Base-by-base conservation (phyloP, 2,888 invertebrate genomes). In the Teinopalpus imperialis region DNA sequence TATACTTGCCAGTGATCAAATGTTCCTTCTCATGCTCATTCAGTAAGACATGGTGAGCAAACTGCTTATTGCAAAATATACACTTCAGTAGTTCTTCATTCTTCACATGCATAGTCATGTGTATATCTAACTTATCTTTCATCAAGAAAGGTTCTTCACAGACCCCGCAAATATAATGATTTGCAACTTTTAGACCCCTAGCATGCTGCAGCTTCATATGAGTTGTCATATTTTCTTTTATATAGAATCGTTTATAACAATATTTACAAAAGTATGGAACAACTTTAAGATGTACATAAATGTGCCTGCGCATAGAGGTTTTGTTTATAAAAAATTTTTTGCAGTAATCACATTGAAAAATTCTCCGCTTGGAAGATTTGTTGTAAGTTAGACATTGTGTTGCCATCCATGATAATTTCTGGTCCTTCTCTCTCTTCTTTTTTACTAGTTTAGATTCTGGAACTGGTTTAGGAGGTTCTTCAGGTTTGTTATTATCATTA, bases 81-180 rank as follows among this genome's bases (percentile, higher is more conserved):
- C 95, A 95, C 40, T 93, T 94, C 24, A 93, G 90, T 18, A 66
- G 57, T 49, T 66, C 69, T 48, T 74, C 74, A 32, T 63, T 63
- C 75, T 74, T 66, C 0, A 93, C 92, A 70, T 96, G 96, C 8
- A 91, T 90, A 4, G 93, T 87, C 60, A 95, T 86, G 73, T 96
- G 96, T 39, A 94, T 74, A 53, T 92, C 90, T 42, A 96, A 79
- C 21, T 94, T 91, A 63, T 95, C 94, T 73, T 95, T 94, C 7
- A 94, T 81, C 0, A 94, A 91, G 69, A 96, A 96, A 20, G 91
- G 90, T 67, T 94, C 94, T 36, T 92, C 90, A 70, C 96, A 96
- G 54, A 93, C 91, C 59, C 92, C 85, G 69, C 96, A 96, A 35
- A 92, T 88, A 70, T 91, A 94, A 14, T 91, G 77, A 41, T 42